Evolutionary conservation across 2,113 vertebrate species (phyloP).

Genomic region (Lagopus muta): DNA sequence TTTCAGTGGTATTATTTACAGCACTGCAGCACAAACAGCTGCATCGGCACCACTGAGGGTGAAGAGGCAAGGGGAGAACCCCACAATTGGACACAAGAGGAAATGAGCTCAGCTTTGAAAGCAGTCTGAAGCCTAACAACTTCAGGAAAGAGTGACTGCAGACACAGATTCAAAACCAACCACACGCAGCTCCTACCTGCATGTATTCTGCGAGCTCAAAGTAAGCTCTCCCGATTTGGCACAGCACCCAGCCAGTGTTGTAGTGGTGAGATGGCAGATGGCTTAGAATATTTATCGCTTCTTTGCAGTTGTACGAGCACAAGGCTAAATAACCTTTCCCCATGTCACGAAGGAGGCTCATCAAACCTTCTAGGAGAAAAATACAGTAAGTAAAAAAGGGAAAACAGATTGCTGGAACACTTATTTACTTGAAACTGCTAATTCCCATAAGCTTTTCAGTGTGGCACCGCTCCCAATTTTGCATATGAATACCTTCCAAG

Average conservation of each 20-base stretch:
- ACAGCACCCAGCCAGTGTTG: conserved; percentile 97
- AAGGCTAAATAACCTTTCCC: conserved; percentile 96
- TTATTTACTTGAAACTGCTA: neutral
- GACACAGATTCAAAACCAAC: neutral
- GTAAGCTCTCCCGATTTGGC: conserved; percentile 94
- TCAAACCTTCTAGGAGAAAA: conserved; percentile 92
- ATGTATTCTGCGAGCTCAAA: conserved; percentile 97
- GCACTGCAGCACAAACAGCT: neutral
- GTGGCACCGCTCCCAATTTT: neutral
- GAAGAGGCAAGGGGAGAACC: neutral
- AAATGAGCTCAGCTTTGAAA: neutral
- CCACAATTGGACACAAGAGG: neutral
- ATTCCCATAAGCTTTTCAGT: neutral
- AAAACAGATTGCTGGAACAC: neutral
- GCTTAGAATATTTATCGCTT: conserved; percentile 92
- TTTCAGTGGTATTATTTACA: neutral
- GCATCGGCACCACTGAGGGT: neutral
- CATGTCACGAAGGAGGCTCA: conserved; percentile 94
- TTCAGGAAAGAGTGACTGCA: neutral
- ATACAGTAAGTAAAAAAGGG: conserved; percentile 65
- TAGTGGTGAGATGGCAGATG: conserved; percentile 97
- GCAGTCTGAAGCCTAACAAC: neutral
- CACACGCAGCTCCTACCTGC: conserved; percentile 82
- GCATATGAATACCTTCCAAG: neutral
- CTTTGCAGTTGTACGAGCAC: conserved; percentile 96